Base-by-base conservation (phyloP, 1,140 invertebrate genomes). In the Pseudomyrmex gracilis region DNA sequence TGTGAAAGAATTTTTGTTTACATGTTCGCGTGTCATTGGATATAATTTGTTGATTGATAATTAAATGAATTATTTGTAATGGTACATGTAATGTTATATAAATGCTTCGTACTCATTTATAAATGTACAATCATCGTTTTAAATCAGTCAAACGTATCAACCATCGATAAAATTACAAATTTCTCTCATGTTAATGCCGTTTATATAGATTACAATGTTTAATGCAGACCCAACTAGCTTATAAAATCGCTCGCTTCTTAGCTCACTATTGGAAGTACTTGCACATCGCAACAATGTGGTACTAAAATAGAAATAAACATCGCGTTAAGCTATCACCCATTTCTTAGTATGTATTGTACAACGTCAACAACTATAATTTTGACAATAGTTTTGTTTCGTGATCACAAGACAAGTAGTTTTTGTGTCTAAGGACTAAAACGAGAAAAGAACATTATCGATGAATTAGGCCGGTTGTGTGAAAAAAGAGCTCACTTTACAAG, bases 231-330 rank as follows among this genome's bases (percentile, higher is more conserved):
- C 66, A 49, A 60, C 76, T 71, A 22, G 66, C 66, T 80, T 70
- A 80, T 49, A 80, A 70, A 70, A 80, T 60, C 76, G 43, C 12
- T 71, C 66, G 43, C 13, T 80, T 34, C 73, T 84, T 84, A 86
- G n/a, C 61, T 47, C 64, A 43, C 49, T 82, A 58, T 74, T 66
- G 77, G 64, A 87, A 66, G 68, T 85, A 55, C 34, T 53, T 74
- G 5, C 20, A 51, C 68, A n/a, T 22, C 51, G 51, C 58, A 87
- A 87, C 78, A 76, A 47, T 57, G 57, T 43, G 60, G 64, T 61
- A 73, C 63, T 83, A 87, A 73, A 87, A 87, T 84, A 78, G 73
- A 87, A 87, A 86, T 57, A 17, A 84, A 73, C 68, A 43, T 84
- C 55, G 53, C 67, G 71, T 78, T 73, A 86, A 84, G 66, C 67